Base-by-base conservation (phyloP, 1,140 invertebrate genomes). In the Drosophila bocki region DNA sequence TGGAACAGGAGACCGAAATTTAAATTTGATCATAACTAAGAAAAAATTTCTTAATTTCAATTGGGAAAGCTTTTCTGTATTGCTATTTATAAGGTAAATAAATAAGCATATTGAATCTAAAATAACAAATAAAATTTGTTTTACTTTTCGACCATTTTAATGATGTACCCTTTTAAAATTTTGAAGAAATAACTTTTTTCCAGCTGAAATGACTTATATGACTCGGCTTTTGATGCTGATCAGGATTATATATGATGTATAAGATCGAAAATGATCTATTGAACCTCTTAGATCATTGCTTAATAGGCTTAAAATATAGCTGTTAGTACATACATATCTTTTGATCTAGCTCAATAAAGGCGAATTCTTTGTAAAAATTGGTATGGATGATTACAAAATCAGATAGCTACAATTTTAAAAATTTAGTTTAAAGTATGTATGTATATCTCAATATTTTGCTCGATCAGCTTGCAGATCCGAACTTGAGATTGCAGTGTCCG, bases 391-490 rank as follows among this genome's bases (percentile, higher is more conserved):
- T 7, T 15, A 53, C 7, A 37, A 37, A 54, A 19, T 54, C 3
- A 54, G 17, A 56, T 26, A 54, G 15, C 1, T 3, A 1, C 2
- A 39, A 3, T 26, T 6, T 11, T 39, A 3, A 22, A 39, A 22
- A n/a, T 13, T 17, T 15, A 6, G 0, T 19, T 11, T 9, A 22
- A 15, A 22, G 35, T 11, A n/a, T 51, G 35, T 11, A n/a, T 51
- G 9, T 33, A 26, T 39, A 56, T 56, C 33, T 54, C 17, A 37
- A 22, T 37, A 15, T 56, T 39, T 26, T 3, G 13, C 19, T 19
- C 33, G 51, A 54, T 54, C 32, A 37, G 51, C 33, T 53, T 44
- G 19, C 22, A 19, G 22, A 60, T 60, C 56, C 35, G 12, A 35
- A 29, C 15, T 42, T 13, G 5, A 58, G 54, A 35, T 64, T 64